A percentile compares a stretch with the other conserved stretches of the same genome.
Conservation (phyloP, 2,797 vertebrate genomes). For the Pyrocephalus nanus region DNA sequence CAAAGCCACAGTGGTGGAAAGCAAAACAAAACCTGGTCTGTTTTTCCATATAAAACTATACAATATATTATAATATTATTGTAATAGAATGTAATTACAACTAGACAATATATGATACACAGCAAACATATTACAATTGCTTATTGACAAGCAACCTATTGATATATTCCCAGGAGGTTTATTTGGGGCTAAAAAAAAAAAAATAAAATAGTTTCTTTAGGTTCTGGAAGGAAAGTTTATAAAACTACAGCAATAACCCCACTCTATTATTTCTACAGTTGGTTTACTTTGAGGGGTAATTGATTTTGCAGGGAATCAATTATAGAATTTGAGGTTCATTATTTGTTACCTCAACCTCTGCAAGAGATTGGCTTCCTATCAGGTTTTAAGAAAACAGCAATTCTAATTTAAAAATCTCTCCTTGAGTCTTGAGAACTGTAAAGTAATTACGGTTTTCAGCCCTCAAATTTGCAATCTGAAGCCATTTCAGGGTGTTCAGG, state of each 20-base stretch:
- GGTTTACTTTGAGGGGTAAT: not conserved
- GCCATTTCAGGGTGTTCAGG: fast-evolving
- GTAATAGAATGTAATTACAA: too few relatives aligned
- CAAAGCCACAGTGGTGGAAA: not conserved
- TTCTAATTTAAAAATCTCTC: not conserved
- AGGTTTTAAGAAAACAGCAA: not conserved
- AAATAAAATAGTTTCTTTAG: not conserved
- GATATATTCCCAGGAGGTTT: not conserved
- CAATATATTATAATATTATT: too few relatives aligned
- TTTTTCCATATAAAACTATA: not conserved
- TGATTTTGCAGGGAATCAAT: not conserved
- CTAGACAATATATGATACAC: too few relatives aligned
- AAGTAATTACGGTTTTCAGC: not conserved
- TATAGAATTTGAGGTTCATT: not conserved
- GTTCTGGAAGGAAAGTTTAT: not conserved
- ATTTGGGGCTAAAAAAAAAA: not conserved
- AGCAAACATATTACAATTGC: not conserved
- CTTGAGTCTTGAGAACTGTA: not conserved
- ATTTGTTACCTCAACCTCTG: not conserved
- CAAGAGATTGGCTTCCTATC: not conserved
- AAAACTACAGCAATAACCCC: not conserved
- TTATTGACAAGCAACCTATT: not conserved
- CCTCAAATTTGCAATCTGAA: not conserved
- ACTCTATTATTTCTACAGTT: not conserved
- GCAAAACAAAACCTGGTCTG: not conserved